Percentiles rank a stretch among this genome's conserved stretches.
phyloP scores from a whole-genome alignment of 2,888 invertebrate species.

The Apoda limacodes region DNA sequence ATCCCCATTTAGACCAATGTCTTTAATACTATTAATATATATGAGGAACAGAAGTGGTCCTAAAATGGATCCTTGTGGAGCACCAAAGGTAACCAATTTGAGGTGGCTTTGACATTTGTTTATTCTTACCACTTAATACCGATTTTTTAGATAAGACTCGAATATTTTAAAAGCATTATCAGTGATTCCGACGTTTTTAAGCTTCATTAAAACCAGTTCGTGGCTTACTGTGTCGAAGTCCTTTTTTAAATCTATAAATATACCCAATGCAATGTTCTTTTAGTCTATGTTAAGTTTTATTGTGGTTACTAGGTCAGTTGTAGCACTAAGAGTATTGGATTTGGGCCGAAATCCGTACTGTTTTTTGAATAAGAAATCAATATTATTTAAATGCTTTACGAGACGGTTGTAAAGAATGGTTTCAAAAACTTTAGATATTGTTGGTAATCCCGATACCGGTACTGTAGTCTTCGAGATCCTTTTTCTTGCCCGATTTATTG shows the following conservation, averaged over 20 bases:
- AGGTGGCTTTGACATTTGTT: background rate
- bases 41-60: conserved; percentile 12
- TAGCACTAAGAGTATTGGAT: conserved; percentile 6
- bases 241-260: conserved; percentile 9
- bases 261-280: conserved; percentile 5
- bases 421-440: too few species aligned
- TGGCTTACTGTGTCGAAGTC: conserved; percentile 4
- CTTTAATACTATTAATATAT: conserved; percentile 11
- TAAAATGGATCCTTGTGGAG: background rate
- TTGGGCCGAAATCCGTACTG: conserved; percentile 9
- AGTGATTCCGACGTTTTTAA: conserved; percentile 2
- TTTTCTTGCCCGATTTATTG: too few species aligned
- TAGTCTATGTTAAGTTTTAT: conserved; percentile 6
- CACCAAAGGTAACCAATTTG: background rate
- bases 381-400: too few species aligned
- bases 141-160: conserved; percentile 3
- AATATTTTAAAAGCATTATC: conserved; percentile 3
- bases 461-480: too few species aligned
- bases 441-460: too few species aligned
- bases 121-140: conserved; percentile 3
- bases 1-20: conserved; percentile 9
- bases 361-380: conserved; percentile 4
- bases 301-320: conserved; percentile 5
- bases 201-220: conserved; percentile 2
- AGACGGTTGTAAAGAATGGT: too few species aligned